Evolutionary conservation across 2,888 invertebrate species (phyloP), one percentile per base, ranked within the genome.

Genomic region (Campaea margaritaria): DNA sequence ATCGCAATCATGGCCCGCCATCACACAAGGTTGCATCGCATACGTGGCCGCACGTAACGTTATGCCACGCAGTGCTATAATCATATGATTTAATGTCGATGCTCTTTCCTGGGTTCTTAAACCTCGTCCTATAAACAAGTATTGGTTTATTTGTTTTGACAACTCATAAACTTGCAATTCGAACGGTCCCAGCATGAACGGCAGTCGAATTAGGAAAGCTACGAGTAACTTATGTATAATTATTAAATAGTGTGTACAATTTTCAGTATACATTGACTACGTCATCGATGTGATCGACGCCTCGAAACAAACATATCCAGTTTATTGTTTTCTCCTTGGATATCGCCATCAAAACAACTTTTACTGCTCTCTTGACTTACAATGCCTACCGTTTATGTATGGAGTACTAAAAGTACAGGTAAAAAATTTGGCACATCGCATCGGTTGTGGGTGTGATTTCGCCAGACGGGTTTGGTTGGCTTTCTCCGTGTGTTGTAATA

Each of bases 381-480:
- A 76, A 57, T 46, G 58, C 62, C 42, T 77, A 73, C 62, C 16
- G 79, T 68, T 76, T 58, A 57, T 38, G 63, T 70, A 76, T 62
- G 78, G 79, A 77, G 79, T 78, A 79, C 79, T 83, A 49, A 39
- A 58, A 48, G 73, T 81, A 50, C 58, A 45, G 47, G 62, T 64
- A 78, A 76, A 83, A 85, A 79, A 89, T 89, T 91, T 86, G 86
- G 89, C 90, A 85, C 89, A 85, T 78, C 75, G 74, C 89, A 85
- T 78, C 75, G 74, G 81, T 72, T 77, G 91, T 91, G 88, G 90
- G 91, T 82, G 90, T 85, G 88, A 87, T 91, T 91, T 91, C 89
- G 86, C 89, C 89, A 89, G 85, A 76, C 83, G 76, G 80, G 64
- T 76, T 75, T 82, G 75, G 86, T 75, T 82, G 75, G 86, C 91